Conservation (phyloP, 2,797 vertebrate genomes). For the Dromococcyx pavoninus region DNA sequence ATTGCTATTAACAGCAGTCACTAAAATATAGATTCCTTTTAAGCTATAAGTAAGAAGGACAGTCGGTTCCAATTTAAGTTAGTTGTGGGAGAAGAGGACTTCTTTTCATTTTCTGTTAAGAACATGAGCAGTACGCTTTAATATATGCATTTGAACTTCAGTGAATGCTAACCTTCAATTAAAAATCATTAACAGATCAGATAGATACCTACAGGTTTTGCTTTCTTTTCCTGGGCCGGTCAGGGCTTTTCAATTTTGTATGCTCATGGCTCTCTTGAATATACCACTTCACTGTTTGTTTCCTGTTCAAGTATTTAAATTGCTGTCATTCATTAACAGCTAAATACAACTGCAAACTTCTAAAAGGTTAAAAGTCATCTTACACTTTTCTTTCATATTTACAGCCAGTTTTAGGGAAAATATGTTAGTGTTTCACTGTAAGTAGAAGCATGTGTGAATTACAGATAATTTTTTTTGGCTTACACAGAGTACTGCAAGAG, state of each 20-base stretch:
- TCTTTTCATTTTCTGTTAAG: neutral
- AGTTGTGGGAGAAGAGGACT: neutral
- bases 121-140: neutral
- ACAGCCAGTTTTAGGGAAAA: neutral
- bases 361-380: neutral
- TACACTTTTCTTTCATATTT: neutral
- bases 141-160: neutral
- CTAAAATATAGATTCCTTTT: neutral
- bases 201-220: neutral
- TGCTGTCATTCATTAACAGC: neutral
- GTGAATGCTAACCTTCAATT: neutral
- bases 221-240: neutral
- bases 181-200: neutral
- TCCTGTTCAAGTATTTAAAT: neutral
- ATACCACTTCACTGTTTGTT: neutral
- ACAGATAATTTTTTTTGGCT: neutral
- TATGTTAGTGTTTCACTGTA: neutral
- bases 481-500: constrained; percentile 94
- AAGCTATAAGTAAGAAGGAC: neutral
- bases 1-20: neutral
- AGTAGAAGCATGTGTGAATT: neutral
- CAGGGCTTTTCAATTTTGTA: neutral
- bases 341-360: neutral
- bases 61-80: neutral
- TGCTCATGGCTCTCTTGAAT: neutral